phyloP scores from a whole-genome alignment of 2,797 vertebrate genomes.

The Falco concolor region DNA sequence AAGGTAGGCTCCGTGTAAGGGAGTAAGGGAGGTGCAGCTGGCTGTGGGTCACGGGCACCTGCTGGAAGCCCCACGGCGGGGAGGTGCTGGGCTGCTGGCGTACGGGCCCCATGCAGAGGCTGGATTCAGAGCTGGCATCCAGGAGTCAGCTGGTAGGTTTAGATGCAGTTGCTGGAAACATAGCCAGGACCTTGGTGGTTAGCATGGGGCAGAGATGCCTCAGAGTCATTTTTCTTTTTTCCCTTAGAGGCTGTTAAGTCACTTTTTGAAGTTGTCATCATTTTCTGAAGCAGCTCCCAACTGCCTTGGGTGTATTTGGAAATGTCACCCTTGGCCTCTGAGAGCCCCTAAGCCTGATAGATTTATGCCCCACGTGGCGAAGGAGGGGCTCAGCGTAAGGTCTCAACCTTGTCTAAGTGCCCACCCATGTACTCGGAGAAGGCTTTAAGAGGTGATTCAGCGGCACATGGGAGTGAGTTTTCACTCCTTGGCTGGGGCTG shows the following conservation, averaged over 20 bases:
- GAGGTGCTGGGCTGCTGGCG: neutral
- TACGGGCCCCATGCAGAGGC: fast-evolving
- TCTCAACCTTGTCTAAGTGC: neutral
- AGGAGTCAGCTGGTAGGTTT: neutral
- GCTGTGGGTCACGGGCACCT: neutral
- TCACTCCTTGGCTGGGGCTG: neutral
- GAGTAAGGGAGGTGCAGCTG: fast-evolving
- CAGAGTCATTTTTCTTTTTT: neutral
- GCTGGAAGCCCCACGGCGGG: fast-evolving
- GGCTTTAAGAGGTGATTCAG: neutral
- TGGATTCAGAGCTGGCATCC: neutral
- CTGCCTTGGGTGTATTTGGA: neutral
- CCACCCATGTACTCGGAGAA: neutral
- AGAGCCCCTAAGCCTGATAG: neutral
- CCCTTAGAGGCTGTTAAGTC: neutral
- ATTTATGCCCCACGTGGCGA: neutral
- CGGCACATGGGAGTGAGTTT: neutral
- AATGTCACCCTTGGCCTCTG: neutral
- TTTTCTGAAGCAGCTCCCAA: neutral
- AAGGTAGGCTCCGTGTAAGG: neutral
- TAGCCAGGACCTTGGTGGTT: neutral
- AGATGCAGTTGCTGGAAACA: neutral
- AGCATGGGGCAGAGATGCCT: neutral
- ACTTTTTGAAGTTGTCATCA: neutral
- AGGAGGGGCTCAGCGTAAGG: neutral